Conservation (phyloP, 1,140 invertebrate genomes). For the Zaprionus lachaisei region DNA sequence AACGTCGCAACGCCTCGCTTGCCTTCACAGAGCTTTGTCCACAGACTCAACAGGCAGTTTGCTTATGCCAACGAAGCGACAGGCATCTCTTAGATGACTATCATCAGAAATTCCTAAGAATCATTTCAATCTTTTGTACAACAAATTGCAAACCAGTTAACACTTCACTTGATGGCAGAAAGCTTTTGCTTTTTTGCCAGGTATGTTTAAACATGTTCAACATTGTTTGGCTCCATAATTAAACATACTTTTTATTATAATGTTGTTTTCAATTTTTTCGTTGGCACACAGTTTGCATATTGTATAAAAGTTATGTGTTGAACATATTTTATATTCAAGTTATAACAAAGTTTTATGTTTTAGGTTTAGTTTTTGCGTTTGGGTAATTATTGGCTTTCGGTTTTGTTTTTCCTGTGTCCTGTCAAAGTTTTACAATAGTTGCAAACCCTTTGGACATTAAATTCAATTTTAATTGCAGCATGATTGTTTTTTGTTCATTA, state of each 20-base stretch:
- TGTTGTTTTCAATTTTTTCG: not conserved
- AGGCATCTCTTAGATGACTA: not conserved
- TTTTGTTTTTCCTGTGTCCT: not conserved
- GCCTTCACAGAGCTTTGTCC: not conserved
- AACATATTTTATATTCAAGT: constrained; percentile 15
- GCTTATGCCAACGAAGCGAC: not conserved
- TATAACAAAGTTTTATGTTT: constrained; percentile 7
- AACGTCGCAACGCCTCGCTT: not conserved
- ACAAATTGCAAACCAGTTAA: not conserved
- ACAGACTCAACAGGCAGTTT: constrained; percentile 1
- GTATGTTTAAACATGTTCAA: not conserved
- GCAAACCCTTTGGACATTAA: not conserved
- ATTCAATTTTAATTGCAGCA: constrained; percentile 19
- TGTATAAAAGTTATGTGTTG: not conserved
- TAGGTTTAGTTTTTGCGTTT: not conserved
- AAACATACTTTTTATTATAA: not conserved
- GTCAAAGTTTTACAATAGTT: not conserved
- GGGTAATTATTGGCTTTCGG: constrained; percentile 9
- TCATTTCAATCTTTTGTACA: not conserved
- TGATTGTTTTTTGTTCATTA: constrained; percentile 4
- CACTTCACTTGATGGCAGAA: no score
- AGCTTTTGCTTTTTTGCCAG: not conserved
- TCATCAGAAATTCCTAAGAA: not conserved
- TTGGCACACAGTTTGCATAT: not conserved
- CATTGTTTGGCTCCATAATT: not conserved